Evolutionary conservation across 2,888 invertebrate species (phyloP), one percentile per base, ranked within the genome.

Genomic region (Patella pellucida): DNA sequence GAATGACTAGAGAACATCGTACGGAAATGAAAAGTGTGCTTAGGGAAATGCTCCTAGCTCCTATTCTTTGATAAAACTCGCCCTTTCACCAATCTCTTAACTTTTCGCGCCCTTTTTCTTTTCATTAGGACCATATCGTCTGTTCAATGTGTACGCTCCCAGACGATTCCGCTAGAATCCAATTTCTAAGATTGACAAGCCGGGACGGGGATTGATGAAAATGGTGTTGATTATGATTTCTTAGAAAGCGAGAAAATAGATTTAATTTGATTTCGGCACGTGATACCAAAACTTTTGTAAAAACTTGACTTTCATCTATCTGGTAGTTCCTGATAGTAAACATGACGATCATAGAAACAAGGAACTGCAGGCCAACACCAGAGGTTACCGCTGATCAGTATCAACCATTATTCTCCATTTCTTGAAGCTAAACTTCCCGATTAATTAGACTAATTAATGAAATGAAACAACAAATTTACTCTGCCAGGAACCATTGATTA

Each of bases 1-100:
- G 68, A 75, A 71, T 75, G 68, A 31, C 68, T 31, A 19, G n/a
- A 68, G 52, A 72, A 75, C 75, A 75, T 71, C 67, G 56, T 54
- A 62, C 52, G 75, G 75, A 75, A 75, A 75, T 75, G 75, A 72
- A 75, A 72, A 75, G 71, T 72, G 71, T 75, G 71, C 71, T 75
- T 54, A 52, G 71, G 75, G 75, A 75, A 75, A 68, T 62, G 62
- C 62, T 62, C 19, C 62, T 62, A 62, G 62, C 62, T 62, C 23
- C 62, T 23, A 62, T 62, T 62, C 62, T 62, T 62, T 62, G 62
- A 62, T 62, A 62, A 62, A 62, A 62, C 23, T 62, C 62, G 23
- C 62, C 62, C 62, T 62, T 62, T 62, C 62, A 62, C 62, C 62
- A 62, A 62, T 62, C 62, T 62, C 62, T 62, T 62, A 62, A 62